phyloP scores from a whole-genome alignment of 2,797 vertebrate species.

The Petrocephalus schoutedeni region DNA sequence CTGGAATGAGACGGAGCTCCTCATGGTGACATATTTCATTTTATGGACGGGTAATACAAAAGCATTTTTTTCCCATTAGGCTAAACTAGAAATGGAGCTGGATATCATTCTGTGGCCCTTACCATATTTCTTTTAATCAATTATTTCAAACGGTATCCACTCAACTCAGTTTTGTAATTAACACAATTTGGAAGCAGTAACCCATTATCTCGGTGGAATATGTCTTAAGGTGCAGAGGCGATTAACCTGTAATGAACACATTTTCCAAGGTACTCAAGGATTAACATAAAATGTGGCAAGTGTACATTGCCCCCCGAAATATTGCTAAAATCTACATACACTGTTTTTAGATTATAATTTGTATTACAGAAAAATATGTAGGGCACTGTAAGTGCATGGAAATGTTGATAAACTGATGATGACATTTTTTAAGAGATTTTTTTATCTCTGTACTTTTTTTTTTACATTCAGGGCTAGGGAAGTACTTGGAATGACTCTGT shows the following conservation, averaged over 20 bases:
- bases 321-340: not conserved
- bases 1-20: constrained; percentile 23
- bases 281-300: constrained; percentile 27
- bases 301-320: not conserved
- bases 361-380: not conserved
- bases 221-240: not conserved
- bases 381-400: constrained; percentile 24
- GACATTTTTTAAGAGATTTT: constrained; percentile 20
- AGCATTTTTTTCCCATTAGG: constrained; percentile 28
- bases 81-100: constrained; percentile 15
- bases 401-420: constrained; percentile 27
- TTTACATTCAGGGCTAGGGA: not conserved
- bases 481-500: constrained; percentile 15
- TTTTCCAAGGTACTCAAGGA: not conserved
- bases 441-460: constrained; percentile 1
- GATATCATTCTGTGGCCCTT: not conserved
- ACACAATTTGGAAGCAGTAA: not conserved
- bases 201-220: constrained; percentile 24
- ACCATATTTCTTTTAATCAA: constrained; percentile 39
- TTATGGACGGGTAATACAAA: constrained; percentile 31
- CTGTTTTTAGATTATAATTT: not conserved
- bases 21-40: constrained; percentile 29
- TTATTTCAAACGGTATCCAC: constrained; percentile 37
- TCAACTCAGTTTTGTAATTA: constrained; percentile 13
- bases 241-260: constrained; percentile 14